Conservation (phyloP, 2,113 vertebrate species). For the Garra rufa region DNA sequence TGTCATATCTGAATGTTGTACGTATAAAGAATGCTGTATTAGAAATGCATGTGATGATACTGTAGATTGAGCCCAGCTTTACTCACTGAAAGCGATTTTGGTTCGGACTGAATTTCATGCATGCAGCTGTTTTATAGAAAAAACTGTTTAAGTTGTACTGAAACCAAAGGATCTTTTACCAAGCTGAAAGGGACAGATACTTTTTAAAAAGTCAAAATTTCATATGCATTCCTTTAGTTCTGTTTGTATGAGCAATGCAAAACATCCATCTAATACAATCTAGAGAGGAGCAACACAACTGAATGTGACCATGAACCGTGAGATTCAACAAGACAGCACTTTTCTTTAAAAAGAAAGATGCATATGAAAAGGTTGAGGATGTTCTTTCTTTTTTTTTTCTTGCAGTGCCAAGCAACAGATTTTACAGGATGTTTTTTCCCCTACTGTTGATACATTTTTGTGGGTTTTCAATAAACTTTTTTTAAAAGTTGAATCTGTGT, state of each 20-base stretch:
- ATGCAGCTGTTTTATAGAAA: neutral
- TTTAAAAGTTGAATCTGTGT: neutral
- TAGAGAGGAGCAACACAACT: neutral
- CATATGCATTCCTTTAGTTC: neutral
- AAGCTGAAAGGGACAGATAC: neutral
- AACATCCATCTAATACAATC: neutral
- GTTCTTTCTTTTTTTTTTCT: neutral
- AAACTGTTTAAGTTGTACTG: neutral
- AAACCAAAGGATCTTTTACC: neutral
- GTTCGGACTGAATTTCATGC: neutral
- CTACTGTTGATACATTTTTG: neutral
- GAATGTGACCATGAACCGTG: too few species aligned
- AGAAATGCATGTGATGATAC: neutral
- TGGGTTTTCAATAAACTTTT: conserved; percentile 17
- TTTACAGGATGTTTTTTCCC: neutral
- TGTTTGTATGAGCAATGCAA: neutral
- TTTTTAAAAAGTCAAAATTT: neutral
- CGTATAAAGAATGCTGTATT: neutral
- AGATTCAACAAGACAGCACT: neutral
- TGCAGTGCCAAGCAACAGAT: neutral
- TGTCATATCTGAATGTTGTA: neutral
- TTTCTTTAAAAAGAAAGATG: neutral
- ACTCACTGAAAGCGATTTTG: neutral
- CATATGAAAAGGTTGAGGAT: neutral
- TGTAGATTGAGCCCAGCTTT: neutral